Evolutionary conservation across 64 coral and sea anemone genomes (phyloP).

Genomic region (Montipora sp.): DNA sequence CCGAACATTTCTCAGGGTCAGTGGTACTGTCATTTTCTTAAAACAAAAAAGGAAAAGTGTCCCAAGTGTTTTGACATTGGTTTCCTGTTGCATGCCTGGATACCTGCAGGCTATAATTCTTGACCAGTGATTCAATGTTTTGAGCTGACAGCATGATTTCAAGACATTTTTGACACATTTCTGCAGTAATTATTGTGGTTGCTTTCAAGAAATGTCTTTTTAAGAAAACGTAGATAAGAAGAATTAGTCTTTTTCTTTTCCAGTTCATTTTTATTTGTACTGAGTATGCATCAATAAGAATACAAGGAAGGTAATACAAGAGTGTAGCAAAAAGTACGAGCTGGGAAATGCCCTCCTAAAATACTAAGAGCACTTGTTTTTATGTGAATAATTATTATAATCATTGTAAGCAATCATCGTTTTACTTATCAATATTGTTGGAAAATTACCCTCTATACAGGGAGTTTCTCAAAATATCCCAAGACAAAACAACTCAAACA

Average conservation of each 20-base stretch:
- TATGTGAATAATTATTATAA: conserved; percentile 17
- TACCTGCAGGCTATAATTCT: too few species aligned
- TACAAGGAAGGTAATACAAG: conserved; percentile 32
- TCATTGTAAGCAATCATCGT: neutral
- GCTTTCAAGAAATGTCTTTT: too few species aligned
- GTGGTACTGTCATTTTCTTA: too few species aligned
- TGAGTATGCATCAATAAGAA: conserved; percentile 44
- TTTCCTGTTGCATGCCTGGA: too few species aligned
- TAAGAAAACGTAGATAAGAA: too few species aligned
- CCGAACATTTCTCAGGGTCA: too few species aligned
- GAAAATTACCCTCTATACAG: conserved; percentile 14
- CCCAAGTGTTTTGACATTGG: too few species aligned
- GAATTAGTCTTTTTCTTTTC: neutral
- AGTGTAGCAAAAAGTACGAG: conserved; percentile 37
- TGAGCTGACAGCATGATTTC: too few species aligned
- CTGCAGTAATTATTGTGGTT: too few species aligned
- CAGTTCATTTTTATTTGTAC: conserved; percentile 37
- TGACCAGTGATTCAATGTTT: too few species aligned
- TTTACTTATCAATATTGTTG: conserved; percentile 6
- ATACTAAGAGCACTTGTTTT: neutral
- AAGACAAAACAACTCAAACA: conserved; percentile 10
- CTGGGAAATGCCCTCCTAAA: conserved; percentile 25
- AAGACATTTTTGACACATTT: too few species aligned
- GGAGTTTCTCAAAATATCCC: conserved; percentile 1
- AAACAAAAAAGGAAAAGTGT: too few species aligned